A percentile compares a stretch with the other conserved stretches of the same genome.
phyloP scores from a whole-genome alignment of 2,797 vertebrate species.

The Simalia tracyae region DNA sequence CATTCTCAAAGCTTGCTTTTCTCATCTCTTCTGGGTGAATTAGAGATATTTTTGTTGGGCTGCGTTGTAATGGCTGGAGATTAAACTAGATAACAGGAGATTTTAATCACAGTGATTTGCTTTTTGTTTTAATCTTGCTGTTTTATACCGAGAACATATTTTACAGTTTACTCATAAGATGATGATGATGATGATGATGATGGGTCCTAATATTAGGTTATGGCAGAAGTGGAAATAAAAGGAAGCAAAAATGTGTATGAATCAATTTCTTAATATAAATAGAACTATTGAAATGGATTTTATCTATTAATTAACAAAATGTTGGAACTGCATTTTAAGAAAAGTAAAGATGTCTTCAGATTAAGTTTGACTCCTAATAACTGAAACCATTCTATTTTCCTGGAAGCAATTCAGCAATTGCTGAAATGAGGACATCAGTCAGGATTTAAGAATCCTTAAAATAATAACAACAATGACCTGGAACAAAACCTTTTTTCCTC shows the following conservation, averaged over 20 bases:
- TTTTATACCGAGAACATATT: constrained; percentile 7
- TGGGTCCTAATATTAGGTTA: not conserved
- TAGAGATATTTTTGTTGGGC: constrained; percentile 9
- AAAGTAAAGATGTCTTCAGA: not conserved
- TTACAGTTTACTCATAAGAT: constrained; percentile 6
- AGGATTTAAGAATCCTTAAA: not conserved
- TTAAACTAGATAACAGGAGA: constrained; percentile 4
- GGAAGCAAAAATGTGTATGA: not conserved
- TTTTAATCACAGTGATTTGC: not conserved
- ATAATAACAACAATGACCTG: not conserved
- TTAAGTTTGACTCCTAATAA: not conserved
- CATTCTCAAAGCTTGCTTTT: not conserved
- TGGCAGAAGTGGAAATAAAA: not conserved
- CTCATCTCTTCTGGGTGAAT: not conserved
- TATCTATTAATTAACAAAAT: not conserved
- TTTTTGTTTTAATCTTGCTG: not conserved
- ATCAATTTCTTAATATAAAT: not conserved
- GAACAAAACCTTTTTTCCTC: not conserved
- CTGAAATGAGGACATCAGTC: not conserved
- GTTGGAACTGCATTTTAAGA: not conserved
- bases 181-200: not conserved
- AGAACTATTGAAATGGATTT: not conserved
- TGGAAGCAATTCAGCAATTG: not conserved
- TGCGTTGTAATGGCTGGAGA: not conserved
- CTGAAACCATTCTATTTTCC: not conserved